Evolutionary conservation across 2,888 invertebrate genomes (phyloP).

Genomic region (Tinea semifulvella): DNA sequence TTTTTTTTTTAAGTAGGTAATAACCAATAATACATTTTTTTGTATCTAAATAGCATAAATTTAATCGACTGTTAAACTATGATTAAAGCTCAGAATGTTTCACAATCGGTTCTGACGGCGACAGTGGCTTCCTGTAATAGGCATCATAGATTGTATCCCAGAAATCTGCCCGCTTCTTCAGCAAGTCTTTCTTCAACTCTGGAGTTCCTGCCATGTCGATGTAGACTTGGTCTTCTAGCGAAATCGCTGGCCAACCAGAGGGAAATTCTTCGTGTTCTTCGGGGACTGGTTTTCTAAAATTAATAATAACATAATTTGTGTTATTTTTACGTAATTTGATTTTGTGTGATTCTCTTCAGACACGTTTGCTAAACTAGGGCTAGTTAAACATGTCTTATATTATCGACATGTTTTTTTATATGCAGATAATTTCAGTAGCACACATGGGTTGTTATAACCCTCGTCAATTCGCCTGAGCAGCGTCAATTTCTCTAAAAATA

Average conservation of each 20-base stretch:
- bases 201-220: constrained; percentile 28
- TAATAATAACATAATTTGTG: neutral
- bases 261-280: constrained; percentile 21
- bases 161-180: constrained; percentile 25
- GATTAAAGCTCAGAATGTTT: constrained; percentile 8
- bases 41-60: neutral
- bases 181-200: constrained; percentile 23
- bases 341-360: no score
- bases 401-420: no score
- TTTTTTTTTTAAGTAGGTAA: no score
- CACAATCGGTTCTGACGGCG: constrained; percentile 22
- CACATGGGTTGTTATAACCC: no score
- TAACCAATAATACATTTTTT: no score
- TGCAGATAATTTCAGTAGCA: no score
- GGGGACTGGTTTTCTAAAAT: constrained; percentile 30
- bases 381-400: no score
- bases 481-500: no score
- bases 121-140: constrained; percentile 27
- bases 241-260: constrained; percentile 29
- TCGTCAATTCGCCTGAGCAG: no score
- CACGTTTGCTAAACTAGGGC: no score
- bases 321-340: neutral
- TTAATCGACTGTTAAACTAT: neutral
- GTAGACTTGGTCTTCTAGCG: constrained; percentile 24
- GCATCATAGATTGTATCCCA: constrained; percentile 34